A percentile compares a stretch with the other conserved stretches of the same genome.
Conservation (phyloP, 2,113 vertebrate genomes). For the Lampris incognitus region DNA sequence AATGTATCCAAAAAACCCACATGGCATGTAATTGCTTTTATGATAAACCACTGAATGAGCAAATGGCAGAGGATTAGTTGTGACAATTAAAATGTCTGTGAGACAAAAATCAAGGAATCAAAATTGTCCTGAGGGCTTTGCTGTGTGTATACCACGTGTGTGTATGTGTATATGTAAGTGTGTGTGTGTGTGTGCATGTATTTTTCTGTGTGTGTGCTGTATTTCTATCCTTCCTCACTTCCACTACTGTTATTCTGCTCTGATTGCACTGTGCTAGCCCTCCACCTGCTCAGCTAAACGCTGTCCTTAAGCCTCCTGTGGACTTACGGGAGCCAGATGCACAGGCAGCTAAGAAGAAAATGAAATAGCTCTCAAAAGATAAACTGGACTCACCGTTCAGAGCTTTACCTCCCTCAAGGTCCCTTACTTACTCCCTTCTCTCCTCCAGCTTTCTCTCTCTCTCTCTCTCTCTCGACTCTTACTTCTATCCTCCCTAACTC, state of each 20-base stretch:
- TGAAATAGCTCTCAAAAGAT: constrained; percentile 60
- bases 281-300: constrained; percentile 57
- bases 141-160: too few relatives aligned
- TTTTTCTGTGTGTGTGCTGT: not conserved
- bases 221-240: constrained; percentile 9
- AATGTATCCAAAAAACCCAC: not conserved
- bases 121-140: too few relatives aligned
- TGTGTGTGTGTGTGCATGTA: too few relatives aligned
- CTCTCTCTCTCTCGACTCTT: constrained; percentile 9
- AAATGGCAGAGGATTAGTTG: not conserved
- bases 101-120: too few relatives aligned
- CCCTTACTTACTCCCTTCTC: constrained; percentile 9
- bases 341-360: constrained; percentile 53
- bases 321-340: constrained; percentile 55
- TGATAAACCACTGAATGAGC: not conserved
- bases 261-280: constrained; percentile 50
- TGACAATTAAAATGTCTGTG: too few relatives aligned
- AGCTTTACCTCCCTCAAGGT: constrained; percentile 6
- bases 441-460: constrained; percentile 1
- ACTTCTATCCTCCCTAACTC: constrained; percentile 23
- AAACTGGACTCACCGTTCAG: constrained; percentile 46
- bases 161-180: too few relatives aligned
- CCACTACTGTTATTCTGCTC: constrained; percentile 30
- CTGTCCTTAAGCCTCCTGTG: constrained; percentile 52
- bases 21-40: constrained; percentile 5